A percentile compares a stretch with the other conserved stretches of the same genome.
Conservation (phyloP, 2,888 invertebrate species). For the Myathropa florea region DNA sequence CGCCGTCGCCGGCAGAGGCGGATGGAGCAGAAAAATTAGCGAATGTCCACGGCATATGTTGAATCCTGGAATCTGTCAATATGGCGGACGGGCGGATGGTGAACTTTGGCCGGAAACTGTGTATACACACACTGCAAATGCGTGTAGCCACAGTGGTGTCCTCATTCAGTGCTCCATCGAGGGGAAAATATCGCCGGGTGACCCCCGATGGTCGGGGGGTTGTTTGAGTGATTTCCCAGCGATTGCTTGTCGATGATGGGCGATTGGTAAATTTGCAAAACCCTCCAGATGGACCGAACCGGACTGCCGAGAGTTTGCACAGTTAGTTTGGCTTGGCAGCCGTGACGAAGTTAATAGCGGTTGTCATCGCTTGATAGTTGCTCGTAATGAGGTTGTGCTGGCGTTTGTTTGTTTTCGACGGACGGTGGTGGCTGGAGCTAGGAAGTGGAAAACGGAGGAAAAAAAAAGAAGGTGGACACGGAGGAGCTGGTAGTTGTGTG, state of each 20-base stretch:
- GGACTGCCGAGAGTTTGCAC: constrained; percentile 47
- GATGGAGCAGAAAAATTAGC: neutral
- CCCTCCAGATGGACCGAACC: constrained; percentile 57
- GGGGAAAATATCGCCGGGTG: constrained; percentile 52
- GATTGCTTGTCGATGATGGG: constrained; percentile 63
- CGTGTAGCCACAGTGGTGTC: constrained; percentile 35
- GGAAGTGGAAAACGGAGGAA: constrained; percentile 3
- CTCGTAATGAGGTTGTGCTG: constrained; percentile 61
- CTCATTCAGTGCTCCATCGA: constrained; percentile 41
- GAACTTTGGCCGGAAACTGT: neutral
- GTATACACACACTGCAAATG: constrained; percentile 40
- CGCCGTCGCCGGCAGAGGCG: neutral
- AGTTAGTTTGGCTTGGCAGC: constrained; percentile 59
- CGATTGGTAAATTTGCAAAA: constrained; percentile 69
- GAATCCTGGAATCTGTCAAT: constrained; percentile 55
- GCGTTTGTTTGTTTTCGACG: constrained; percentile 44
- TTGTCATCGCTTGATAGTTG: constrained; percentile 64
- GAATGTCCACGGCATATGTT: constrained; percentile 39
- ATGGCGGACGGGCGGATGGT: constrained; percentile 11
- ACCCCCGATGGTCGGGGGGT: neutral
- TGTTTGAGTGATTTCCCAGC: constrained; percentile 31
- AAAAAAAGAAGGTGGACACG: constrained; percentile 4
- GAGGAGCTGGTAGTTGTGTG: constrained; percentile 23
- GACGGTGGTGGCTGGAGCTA: constrained; percentile 5
- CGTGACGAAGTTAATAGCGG: constrained; percentile 56